Evolutionary conservation across 92 coral and sea anemone species (phyloP), one percentile per base, ranked within the genome.

Genomic region (Porites divaricata): DNA sequence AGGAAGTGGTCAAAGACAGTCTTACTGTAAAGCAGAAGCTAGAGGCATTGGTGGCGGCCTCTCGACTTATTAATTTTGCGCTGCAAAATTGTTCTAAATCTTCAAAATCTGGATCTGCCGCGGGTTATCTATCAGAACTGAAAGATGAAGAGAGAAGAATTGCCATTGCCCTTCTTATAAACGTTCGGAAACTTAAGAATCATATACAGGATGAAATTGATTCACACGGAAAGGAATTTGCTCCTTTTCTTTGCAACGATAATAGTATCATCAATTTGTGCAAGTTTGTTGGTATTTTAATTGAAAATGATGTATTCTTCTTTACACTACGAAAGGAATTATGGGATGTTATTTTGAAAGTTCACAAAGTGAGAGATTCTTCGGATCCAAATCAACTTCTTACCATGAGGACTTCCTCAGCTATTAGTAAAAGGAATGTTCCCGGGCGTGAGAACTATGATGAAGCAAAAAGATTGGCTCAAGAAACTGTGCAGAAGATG

Each of bases 1-100:
- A 77, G 48, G 81, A 77, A 35, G 81, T 77, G 41, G 81, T 77
- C 58, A 63, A 62, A 62, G 81, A 76, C 3, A 76, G 59, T 9
- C 56, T 76, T 9, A 76, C 70, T 1, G 5, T 51, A 76, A 2
- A 59, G 56, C 19, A 4, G 15, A 76, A 56, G 70, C 21, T 28
- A 62, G 70, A 63, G 51, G 14, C 58, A 19, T 0, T 76, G 41
- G 70, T 26, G 0, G 81, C 81, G 41, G 81, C 81, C n/a, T n/a
- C 53, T 2, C 25, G 81, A n/a, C 69, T 76, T 76, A 57, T 76
- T 62, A 69, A 76, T 45, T 62, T 9, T 12, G 69, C 80, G 17
- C 13, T 76, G 1, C 45, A 35, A 35, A 4, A 35, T 35, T 35
- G 45, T 35, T 35, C 45, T 35, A 4, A 35, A 61, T 1, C 78